Percentiles rank a stretch among this genome's conserved stretches.
Conservation (phyloP, 2,113 vertebrate species). For the Bettongia penicillata region DNA sequence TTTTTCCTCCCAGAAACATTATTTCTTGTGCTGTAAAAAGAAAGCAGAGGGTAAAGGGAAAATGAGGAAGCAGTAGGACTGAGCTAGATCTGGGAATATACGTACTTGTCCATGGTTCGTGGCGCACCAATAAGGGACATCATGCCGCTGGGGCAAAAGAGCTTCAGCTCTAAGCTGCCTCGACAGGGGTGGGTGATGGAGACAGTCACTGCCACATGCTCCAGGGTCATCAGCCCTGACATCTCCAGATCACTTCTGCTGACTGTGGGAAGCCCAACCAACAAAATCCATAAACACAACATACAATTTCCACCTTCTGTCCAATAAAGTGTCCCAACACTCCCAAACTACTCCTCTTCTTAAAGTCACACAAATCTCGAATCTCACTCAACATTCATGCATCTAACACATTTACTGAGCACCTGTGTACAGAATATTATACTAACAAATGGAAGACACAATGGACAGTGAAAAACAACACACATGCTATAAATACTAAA, state of each 20-base stretch:
- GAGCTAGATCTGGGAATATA: neutral
- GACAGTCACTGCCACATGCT: conserved; percentile 94
- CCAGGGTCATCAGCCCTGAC: conserved; percentile 95
- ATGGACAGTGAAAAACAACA: conserved; percentile 4
- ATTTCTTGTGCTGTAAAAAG: neutral
- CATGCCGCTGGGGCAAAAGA: conserved; percentile 96
- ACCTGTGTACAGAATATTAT: neutral
- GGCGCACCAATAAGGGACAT: conserved; percentile 91
- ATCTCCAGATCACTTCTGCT: conserved; percentile 85
- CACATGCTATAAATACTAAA: neutral
- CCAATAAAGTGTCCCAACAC: neutral
- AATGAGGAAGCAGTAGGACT: accelerated
- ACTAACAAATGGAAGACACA: neutral
- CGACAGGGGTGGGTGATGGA: conserved; percentile 92
- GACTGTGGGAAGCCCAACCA: conserved; percentile 80
- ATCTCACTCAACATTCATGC: neutral
- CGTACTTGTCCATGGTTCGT: conserved; percentile 91
- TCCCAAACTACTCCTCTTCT: neutral
- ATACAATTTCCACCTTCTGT: neutral
- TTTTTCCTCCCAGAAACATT: no score
- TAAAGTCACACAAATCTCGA: neutral
- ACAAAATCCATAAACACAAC: conserved; percentile 34
- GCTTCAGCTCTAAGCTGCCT: conserved; percentile 90
- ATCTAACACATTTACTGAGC: neutral
- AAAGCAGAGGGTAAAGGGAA: neutral